phyloP scores from a whole-genome alignment of 2,113 vertebrate species.

The Gasterosteus nipponicus region DNA sequence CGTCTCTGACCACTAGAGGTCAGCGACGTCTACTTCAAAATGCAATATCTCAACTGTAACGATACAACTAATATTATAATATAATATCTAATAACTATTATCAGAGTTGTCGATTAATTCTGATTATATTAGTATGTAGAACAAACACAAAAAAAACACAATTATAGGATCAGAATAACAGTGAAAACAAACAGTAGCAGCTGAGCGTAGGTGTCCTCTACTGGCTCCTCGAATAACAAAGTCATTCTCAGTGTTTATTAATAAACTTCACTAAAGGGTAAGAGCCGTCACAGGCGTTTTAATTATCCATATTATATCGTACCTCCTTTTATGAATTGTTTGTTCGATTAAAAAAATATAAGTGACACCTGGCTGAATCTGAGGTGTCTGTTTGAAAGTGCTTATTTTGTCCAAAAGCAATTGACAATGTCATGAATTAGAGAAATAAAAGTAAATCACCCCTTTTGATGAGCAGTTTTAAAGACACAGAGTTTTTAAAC shows the following conservation, averaged over 20 bases:
- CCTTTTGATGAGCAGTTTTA: neutral
- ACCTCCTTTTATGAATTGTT: neutral
- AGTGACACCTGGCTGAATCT: neutral
- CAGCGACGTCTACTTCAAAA: slow-evolving; percentile 10
- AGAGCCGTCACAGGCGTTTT: neutral
- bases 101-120: neutral
- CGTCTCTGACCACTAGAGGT: slow-evolving; percentile 29
- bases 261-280: slow-evolving; percentile 5
- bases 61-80: neutral
- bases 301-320: neutral
- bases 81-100: neutral
- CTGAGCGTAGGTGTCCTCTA: slow-evolving; percentile 2
- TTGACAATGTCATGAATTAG: neutral
- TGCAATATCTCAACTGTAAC: neutral
- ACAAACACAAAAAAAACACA: neutral
- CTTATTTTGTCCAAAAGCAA: neutral
- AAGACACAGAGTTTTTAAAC: neutral
- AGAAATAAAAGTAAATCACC: neutral
- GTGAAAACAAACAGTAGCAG: neutral
- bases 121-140: too few species aligned
- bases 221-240: slow-evolving; percentile 11
- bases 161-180: neutral
- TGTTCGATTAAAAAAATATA: neutral
- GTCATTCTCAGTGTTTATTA: slow-evolving; percentile 29
- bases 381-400: neutral